Conservation (phyloP, 2,113 vertebrate genomes). For the Gadus chalcogrammus region DNA sequence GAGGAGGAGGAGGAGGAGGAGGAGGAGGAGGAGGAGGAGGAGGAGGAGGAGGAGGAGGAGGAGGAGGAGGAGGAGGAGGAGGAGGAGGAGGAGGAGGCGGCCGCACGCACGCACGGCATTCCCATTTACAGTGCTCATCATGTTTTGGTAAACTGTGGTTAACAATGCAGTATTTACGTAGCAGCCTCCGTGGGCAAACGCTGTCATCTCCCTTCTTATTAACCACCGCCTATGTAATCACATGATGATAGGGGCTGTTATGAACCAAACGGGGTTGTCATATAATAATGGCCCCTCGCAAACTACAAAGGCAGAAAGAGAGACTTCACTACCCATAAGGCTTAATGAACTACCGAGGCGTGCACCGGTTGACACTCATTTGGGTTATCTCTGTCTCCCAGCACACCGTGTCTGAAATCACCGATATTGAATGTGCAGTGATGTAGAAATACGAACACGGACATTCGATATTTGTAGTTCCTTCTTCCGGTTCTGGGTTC, state of each 20-base stretch:
- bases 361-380: background rate
- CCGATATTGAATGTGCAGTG: too few species aligned
- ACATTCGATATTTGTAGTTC: too few species aligned
- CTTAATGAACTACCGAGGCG: too few species aligned
- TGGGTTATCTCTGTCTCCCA: background rate
- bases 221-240: background rate
- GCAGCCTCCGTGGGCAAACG: background rate
- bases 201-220: background rate
- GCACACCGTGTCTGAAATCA: too few species aligned
- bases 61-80: too few species aligned
- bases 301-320: background rate
- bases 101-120: background rate
- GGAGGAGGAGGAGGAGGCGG: too few species aligned
- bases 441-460: too few species aligned
- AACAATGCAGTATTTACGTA: constrained; percentile 1
- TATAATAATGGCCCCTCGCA: background rate
- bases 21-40: too few species aligned
- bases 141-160: background rate
- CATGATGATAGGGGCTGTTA: background rate
- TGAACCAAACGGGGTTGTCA: background rate
- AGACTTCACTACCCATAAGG: background rate
- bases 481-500: too few species aligned
- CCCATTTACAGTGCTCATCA: background rate
- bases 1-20: too few species aligned
- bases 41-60: too few species aligned